These are phyloP conservation scores for Apocheima hispidaria DNA, from an alignment of 2,888 invertebrate genomes.

Conservation along the genomic window DNA sequence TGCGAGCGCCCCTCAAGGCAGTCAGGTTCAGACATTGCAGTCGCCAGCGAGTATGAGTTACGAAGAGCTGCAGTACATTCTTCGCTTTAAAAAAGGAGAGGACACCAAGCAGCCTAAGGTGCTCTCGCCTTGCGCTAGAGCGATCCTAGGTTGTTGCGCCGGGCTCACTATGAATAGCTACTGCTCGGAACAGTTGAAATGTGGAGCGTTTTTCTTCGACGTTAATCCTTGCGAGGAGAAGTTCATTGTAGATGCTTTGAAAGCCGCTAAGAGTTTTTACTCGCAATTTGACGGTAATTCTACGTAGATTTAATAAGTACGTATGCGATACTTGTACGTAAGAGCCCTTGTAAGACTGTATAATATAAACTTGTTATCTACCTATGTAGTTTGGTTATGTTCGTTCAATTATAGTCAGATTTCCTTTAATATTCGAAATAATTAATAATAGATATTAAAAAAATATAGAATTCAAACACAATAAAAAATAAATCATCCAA, in stretches of 20 bases:
- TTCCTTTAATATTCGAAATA: too few species aligned
- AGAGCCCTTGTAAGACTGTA: conserved; percentile 13
- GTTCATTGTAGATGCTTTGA: conserved; percentile 86
- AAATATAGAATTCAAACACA: too few species aligned
- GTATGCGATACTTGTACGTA: not conserved
- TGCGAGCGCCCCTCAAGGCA: conserved; percentile 56
- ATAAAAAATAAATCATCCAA: too few species aligned
- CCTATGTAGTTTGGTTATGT: not conserved
- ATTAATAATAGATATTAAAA: too few species aligned
- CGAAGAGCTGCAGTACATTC: conserved; percentile 69
- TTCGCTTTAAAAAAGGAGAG: conserved; percentile 59
- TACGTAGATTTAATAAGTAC: conserved; percentile 25
- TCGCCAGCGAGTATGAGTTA: conserved; percentile 64
- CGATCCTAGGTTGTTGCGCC: conserved; percentile 91
- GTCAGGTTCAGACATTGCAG: conserved; percentile 61
- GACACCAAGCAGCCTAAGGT: conserved; percentile 49
- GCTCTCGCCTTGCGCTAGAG: conserved; percentile 90
- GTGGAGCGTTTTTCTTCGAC: conserved; percentile 91
- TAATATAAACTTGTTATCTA: conserved; percentile 11
- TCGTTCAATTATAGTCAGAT: too few species aligned
- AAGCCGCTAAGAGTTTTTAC: conserved; percentile 74
- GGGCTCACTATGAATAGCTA: conserved; percentile 74
- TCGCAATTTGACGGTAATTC: conserved; percentile 59
- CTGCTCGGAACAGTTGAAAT: conserved; percentile 91
- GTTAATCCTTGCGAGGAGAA: conserved; percentile 90